These are phyloP conservation scores for Pachyseris speciosa DNA, from an alignment of 64 coral and sea anemone genomes.

Conservation along the genomic window DNA sequence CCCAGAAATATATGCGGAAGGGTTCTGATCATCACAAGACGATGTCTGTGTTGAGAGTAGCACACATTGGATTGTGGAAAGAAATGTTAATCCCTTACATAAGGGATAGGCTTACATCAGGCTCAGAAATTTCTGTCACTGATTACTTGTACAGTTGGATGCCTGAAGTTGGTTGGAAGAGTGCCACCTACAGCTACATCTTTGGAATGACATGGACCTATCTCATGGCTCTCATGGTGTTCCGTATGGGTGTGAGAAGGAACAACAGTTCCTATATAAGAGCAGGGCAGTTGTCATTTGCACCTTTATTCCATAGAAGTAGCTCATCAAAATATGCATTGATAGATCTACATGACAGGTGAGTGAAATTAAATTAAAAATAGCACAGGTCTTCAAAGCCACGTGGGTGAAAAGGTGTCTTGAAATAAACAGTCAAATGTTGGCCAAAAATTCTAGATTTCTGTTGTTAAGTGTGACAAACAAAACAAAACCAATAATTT, in stretches of 20 bases:
- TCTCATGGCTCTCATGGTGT: no score
- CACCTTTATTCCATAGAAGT: no score
- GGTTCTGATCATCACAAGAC: no score
- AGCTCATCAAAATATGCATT: no score
- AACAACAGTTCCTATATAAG: no score
- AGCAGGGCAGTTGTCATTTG: no score
- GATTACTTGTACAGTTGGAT: constrained; percentile 25
- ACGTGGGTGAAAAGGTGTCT: not conserved
- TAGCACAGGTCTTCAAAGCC: not conserved
- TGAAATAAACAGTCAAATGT: not conserved
- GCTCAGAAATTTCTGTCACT: not conserved
- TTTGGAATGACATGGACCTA: not conserved
- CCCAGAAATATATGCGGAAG: constrained; percentile 60
- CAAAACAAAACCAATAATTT: no score
- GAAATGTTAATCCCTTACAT: constrained; percentile 67
- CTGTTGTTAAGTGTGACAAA: no score
- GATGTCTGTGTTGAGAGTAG: constrained; percentile 30
- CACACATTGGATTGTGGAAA: constrained; percentile 22
- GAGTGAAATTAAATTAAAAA: no score
- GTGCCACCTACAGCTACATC: constrained; percentile 7
- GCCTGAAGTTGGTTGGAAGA: not conserved
- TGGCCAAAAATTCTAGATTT: no score
- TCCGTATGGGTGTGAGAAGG: no score
- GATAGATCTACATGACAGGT: no score
- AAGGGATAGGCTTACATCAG: not conserved